Evolutionary conservation across 2,113 vertebrate genomes (phyloP), one percentile per base, ranked within the genome.

Genomic region (Oryzias celebensis): DNA sequence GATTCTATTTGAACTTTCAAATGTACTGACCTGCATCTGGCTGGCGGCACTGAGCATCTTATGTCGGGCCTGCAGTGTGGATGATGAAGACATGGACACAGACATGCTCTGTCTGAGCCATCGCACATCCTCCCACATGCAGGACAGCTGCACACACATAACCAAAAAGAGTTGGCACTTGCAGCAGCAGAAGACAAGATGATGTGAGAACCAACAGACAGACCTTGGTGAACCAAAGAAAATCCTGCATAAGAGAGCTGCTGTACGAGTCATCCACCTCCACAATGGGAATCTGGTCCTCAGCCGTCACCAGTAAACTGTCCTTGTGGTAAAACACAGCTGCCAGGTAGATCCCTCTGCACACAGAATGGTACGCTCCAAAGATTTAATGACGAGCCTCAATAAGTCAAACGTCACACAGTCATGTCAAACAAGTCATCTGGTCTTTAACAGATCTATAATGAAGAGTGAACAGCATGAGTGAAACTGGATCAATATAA

Each of bases 221-320:
- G 49, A 72, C 62, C 69, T 72, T 72, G 5, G 69, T 72, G 91
- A 98, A 98, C 97, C 97, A 99, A 36, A 97, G 92, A 90, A 99
- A 98, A 89, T 98, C 97, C 87, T 98, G 97, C 90, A 89, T 95
- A 78, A 98, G 91, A 56, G 94, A 94, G 85, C 94, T 95, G 89
- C 92, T 88, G 80, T 95, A 96, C 68, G 94, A 97, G 83, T 98
- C 96, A 61, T 99, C 97, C 58, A 98, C 95, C 91, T 99, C 96
- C 90, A 98, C 96, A 53, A 99, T 96, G 54, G 97, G 97, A 76
- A 99, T 93, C 87, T 98, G 97, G 83, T 99, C 97, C 92, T 99
- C 97, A 13, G 94, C 94, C 53, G 96, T 98, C 83, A 98, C 96
- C 89, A 98, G 90, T 45, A 98, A 86, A 84, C 92, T 93, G 91